phyloP scores from a whole-genome alignment of 2,888 invertebrate genomes.

The Brenthis hecate region DNA sequence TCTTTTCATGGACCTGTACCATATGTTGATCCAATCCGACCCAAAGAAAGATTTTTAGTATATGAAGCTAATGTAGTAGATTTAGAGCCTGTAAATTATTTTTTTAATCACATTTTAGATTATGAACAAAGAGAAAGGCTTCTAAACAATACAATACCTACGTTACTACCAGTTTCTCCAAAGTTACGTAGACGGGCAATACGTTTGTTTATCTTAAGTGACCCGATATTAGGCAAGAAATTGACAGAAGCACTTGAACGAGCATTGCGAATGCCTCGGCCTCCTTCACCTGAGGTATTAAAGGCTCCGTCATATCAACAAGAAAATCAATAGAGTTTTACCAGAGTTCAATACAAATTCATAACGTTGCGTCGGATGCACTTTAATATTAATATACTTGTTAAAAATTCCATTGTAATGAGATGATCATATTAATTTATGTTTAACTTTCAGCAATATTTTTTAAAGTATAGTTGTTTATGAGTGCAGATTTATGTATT shows the following conservation, averaged over 20 bases:
- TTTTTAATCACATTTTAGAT: conserved; percentile 81
- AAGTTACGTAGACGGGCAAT: conserved; percentile 89
- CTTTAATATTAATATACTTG: too few relatives aligned
- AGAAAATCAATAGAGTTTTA: too few relatives aligned
- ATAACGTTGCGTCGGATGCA: too few relatives aligned
- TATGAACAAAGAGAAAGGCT: conserved; percentile 47
- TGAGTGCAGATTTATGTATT: too few relatives aligned
- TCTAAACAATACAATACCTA: conserved; percentile 39
- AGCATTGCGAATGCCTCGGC: conserved; percentile 20
- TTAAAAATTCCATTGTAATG: too few relatives aligned
- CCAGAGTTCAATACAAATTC: too few relatives aligned
- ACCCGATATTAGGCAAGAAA: conserved; percentile 86
- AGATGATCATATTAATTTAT: too few relatives aligned
- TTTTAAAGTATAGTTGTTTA: too few relatives aligned
- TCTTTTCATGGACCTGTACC: conserved; percentile 92
- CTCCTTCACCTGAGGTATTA: conserved; percentile 41
- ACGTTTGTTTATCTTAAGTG: conserved; percentile 88
- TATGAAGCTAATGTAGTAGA: conserved; percentile 53
- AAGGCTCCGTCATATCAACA: not conserved
- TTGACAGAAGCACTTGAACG: conserved; percentile 26
- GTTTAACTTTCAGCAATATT: too few relatives aligned
- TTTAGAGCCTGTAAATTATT: conserved; percentile 85
- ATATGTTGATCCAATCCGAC: conserved; percentile 71
- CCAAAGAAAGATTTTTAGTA: conserved; percentile 47
- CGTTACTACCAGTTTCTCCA: conserved; percentile 40